Evolutionary conservation across 2,888 invertebrate genomes (phyloP).

Genomic region (Cheilosia vulpina): DNA sequence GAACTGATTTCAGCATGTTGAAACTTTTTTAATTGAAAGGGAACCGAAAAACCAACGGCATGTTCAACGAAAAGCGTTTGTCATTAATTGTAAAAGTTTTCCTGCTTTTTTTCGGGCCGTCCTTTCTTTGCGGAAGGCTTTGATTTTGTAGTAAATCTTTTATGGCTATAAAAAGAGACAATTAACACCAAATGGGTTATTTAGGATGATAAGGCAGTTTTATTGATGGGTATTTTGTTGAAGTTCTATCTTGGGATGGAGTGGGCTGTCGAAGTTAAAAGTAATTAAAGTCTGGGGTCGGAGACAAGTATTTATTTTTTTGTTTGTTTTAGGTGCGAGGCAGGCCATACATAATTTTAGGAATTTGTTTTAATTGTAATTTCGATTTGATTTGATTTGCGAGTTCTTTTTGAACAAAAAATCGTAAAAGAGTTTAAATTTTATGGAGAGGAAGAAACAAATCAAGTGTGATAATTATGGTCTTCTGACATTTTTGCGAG

Average conservation of each 20-base stretch:
- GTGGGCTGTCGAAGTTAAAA: not conserved
- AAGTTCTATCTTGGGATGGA: too few species aligned
- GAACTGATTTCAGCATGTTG: constrained; percentile 51
- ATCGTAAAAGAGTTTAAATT: too few species aligned
- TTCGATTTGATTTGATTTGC: too few species aligned
- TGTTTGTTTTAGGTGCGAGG: too few species aligned
- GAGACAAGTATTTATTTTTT: too few species aligned
- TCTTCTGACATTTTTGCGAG: too few species aligned
- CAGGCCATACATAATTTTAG: too few species aligned
- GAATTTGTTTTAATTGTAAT: too few species aligned
- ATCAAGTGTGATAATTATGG: too few species aligned
- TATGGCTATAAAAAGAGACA: constrained; percentile 19
- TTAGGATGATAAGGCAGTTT: constrained; percentile 45
- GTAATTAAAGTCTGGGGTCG: constrained; percentile 8
- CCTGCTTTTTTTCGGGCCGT: not conserved
- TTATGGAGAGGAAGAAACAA: too few species aligned
- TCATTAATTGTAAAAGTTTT: constrained; percentile 69
- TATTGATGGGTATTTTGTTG: not conserved
- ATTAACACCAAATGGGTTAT: constrained; percentile 42
- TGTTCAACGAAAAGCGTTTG: constrained; percentile 52
- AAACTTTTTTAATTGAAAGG: constrained; percentile 66
- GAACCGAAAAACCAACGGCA: constrained; percentile 45
- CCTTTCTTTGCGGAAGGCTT: constrained; percentile 14
- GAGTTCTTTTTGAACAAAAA: too few species aligned
- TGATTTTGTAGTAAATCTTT: constrained; percentile 33